phyloP scores from a whole-genome alignment of 2,888 invertebrate genomes.

The Oligia strigilis region DNA sequence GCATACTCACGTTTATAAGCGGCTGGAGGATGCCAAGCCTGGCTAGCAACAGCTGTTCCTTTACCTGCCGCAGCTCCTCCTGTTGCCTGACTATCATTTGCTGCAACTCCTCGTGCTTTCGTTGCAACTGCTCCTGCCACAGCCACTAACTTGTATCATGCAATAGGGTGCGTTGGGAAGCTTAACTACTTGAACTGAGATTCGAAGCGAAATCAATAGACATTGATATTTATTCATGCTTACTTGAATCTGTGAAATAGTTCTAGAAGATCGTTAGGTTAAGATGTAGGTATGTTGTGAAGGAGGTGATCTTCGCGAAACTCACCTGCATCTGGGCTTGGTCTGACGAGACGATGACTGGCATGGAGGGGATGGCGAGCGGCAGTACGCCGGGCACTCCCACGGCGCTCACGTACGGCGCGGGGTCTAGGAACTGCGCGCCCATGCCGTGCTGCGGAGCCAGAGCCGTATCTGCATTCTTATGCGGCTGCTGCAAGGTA shows the following conservation, averaged over 20 bases:
- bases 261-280: conserved; percentile 23
- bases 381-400: conserved; percentile 74
- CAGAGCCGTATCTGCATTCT: conserved; percentile 69
- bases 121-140: conserved; percentile 93
- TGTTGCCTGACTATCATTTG: conserved; percentile 96
- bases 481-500: conserved; percentile 46
- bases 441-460: conserved; percentile 84
- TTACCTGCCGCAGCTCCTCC: conserved; percentile 95
- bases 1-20: conserved; percentile 80
- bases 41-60: conserved; percentile 96
- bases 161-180: conserved; percentile 47
- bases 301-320: conserved; percentile 23
- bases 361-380: conserved; percentile 74
- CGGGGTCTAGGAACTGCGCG: conserved; percentile 82
- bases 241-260: conserved; percentile 15
- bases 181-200: conserved; percentile 52
- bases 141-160: conserved; percentile 81
- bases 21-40: conserved; percentile 93
- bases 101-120: conserved; percentile 96
- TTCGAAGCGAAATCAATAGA: conserved; percentile 49
- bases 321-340: conserved; percentile 83
- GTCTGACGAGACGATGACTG: conserved; percentile 79
- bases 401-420: conserved; percentile 77
- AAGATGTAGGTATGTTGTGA: background rate
- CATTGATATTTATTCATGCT: conserved; percentile 47